These are phyloP conservation scores for Nerophis lumbriciformis DNA, from an alignment of 2,113 vertebrate species.

Conservation along the genomic window DNA sequence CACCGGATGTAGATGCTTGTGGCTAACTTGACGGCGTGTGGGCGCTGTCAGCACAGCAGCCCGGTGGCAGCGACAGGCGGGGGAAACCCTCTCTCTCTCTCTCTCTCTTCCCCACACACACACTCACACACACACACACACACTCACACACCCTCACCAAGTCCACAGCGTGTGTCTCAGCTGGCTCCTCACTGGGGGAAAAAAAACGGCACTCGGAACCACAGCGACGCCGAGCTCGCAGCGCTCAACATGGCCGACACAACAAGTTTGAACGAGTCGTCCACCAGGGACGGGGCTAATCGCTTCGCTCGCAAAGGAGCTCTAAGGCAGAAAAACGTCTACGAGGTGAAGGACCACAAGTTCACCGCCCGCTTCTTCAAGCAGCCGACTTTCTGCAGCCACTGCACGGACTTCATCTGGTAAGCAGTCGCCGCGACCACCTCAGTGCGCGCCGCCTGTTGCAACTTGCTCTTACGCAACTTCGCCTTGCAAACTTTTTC, in stretches of 20 bases:
- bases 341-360: conserved; percentile 83
- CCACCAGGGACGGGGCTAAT: conserved; percentile 77
- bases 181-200: conserved; percentile 19
- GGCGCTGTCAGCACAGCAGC: conserved; percentile 57
- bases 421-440: conserved; percentile 59
- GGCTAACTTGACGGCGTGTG: background rate
- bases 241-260: conserved; percentile 80
- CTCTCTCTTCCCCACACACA: background rate
- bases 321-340: conserved; percentile 82
- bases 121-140: conserved; percentile 20
- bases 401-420: conserved; percentile 87
- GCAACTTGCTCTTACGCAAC: conserved; percentile 50
- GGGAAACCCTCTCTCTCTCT: conserved; percentile 31
- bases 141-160: conserved; percentile 8
- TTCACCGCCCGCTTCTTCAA: conserved; percentile 85
- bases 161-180: conserved; percentile 34
- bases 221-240: background rate
- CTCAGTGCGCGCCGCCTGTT: conserved; percentile 45
- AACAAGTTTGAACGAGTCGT: conserved; percentile 75
- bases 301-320: conserved; percentile 86
- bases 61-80: conserved; percentile 41
- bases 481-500: conserved; percentile 15
- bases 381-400: conserved; percentile 86
- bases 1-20: conserved; percentile 22
- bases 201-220: background rate